Percentiles rank a stretch among this genome's conserved stretches.
Conservation (phyloP, 2,113 vertebrate species). For the Tragelaphus imberbis region DNA sequence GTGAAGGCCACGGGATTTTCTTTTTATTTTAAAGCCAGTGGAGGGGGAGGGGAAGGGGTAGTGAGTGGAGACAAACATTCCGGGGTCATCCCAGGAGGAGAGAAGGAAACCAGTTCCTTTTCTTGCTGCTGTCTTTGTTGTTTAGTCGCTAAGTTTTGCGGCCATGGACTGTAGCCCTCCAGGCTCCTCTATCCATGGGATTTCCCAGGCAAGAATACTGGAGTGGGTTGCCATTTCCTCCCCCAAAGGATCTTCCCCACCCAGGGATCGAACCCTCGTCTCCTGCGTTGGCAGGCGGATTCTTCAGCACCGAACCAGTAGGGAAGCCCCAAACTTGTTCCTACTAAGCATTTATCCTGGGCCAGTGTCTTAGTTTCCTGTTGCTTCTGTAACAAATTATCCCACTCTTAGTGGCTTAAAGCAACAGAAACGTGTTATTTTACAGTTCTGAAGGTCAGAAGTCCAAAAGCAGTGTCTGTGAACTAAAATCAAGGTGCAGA, state of each 20-base stretch:
- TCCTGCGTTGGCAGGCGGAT: not conserved
- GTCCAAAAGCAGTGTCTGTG: not conserved
- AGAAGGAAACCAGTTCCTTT: not conserved
- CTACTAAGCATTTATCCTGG: not conserved
- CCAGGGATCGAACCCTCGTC: not conserved
- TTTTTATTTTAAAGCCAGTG: not conserved
- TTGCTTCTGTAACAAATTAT: not conserved
- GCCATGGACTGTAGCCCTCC: not conserved
- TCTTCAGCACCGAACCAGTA: not conserved
- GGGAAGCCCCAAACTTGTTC: not conserved
- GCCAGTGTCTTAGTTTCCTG: not conserved
- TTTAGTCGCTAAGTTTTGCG: not conserved
- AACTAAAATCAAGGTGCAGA: not conserved
- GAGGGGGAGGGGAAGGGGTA: not conserved
- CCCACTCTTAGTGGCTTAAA: not conserved
- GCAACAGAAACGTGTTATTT: not conserved
- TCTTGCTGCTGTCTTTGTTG: not conserved
- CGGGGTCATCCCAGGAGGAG: not conserved
- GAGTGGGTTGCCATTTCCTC: not conserved
- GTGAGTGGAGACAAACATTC: not conserved
- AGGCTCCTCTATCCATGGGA: not conserved
- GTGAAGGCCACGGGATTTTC: not conserved
- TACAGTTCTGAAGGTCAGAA: not conserved
- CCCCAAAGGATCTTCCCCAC: not conserved
- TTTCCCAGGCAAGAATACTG: not conserved